Conservation (phyloP, 2,888 invertebrate species). For the Drosophila percnosoma region DNA sequence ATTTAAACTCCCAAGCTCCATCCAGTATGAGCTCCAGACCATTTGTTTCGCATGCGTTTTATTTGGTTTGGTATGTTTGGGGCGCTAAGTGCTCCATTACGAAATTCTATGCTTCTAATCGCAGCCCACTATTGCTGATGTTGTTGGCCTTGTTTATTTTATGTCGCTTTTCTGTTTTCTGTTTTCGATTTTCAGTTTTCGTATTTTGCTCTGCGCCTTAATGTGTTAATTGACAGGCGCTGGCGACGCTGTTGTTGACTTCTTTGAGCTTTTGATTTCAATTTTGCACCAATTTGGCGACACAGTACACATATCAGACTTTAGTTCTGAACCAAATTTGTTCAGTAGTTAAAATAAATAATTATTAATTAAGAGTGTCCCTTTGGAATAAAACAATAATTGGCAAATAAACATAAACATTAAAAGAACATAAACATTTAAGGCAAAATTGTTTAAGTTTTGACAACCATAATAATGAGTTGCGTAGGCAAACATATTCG, state of each 20-base stretch:
- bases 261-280: slow-evolving; percentile 54
- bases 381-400: background rate
- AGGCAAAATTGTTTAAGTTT: background rate
- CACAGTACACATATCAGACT: slow-evolving; percentile 10
- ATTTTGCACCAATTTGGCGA: slow-evolving; percentile 22
- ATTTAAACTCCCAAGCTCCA: slow-evolving; percentile 16
- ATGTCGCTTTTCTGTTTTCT: slow-evolving; percentile 24
- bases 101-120: slow-evolving; percentile 81
- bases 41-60: slow-evolving; percentile 15
- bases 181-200: slow-evolving; percentile 23
- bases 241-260: slow-evolving; percentile 47
- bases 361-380: background rate
- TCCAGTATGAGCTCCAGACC: slow-evolving; percentile 21
- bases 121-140: slow-evolving; percentile 47
- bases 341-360: background rate
- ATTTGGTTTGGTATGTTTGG: slow-evolving; percentile 31
- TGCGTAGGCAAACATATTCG: background rate
- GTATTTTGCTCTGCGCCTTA: slow-evolving; percentile 66
- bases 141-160: slow-evolving; percentile 65
- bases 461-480: background rate
- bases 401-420: background rate
- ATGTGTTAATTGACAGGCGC: slow-evolving; percentile 77
- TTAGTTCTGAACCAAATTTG: background rate
- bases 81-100: slow-evolving; percentile 77
- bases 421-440: background rate